phyloP scores from a whole-genome alignment of 2,797 vertebrate species.

The Hypotaenidia philippensis region DNA sequence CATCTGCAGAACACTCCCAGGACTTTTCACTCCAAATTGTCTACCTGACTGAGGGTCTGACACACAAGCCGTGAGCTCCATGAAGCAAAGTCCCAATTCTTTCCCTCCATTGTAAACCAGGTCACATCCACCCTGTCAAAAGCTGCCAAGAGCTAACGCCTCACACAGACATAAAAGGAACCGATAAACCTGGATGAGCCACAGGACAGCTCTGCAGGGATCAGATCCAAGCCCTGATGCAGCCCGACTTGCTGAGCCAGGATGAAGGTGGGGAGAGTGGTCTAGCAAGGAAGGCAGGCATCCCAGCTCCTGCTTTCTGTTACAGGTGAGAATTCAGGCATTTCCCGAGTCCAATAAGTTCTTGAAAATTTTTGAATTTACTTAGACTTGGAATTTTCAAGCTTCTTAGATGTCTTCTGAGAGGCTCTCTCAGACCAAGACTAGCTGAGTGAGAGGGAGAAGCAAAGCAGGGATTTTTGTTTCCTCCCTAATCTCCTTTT shows the following conservation, averaged over 20 bases:
- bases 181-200: background rate
- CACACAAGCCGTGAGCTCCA: background rate
- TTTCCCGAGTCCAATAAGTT: background rate
- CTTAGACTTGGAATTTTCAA: background rate
- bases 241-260: background rate
- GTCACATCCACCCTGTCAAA: background rate
- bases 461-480: background rate
- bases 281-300: background rate
- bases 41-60: background rate
- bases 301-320: background rate
- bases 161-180: background rate
- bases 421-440: background rate
- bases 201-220: background rate
- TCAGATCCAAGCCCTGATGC: background rate
- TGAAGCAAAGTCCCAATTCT: background rate
- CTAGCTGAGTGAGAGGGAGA: background rate
- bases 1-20: background rate
- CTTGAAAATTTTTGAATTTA: background rate
- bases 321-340: background rate
- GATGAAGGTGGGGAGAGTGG: background rate
- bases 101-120: background rate
- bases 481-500: conserved; percentile 8
- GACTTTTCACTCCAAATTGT: background rate
- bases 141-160: rapidly evolving
- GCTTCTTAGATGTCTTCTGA: background rate